A percentile compares a stretch with the other conserved stretches of the same genome.
phyloP scores from a whole-genome alignment of 2,113 vertebrate species.

The Corvus cornix region DNA sequence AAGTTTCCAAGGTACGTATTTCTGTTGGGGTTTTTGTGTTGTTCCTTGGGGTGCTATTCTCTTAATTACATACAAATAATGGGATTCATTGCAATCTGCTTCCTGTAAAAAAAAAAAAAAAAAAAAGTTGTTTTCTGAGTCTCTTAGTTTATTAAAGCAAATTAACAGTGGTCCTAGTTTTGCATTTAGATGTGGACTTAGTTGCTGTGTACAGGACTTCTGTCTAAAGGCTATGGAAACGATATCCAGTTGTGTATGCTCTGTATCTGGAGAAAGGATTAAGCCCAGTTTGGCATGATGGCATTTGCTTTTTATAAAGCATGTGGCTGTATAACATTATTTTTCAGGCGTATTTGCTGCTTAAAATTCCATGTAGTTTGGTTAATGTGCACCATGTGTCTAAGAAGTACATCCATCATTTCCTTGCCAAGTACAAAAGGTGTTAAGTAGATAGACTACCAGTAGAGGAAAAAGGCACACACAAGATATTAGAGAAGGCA shows the following conservation, averaged over 20 bases:
- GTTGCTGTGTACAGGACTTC: neutral
- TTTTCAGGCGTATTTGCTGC: constrained; percentile 10
- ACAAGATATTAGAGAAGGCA: neutral
- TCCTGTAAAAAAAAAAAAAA: neutral
- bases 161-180: neutral
- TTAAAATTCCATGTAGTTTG: constrained; percentile 36
- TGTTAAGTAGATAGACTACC: neutral
- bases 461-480: neutral
- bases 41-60: neutral
- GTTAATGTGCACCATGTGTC: constrained; percentile 35
- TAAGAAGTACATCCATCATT: neutral
- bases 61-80: neutral
- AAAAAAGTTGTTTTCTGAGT: neutral
- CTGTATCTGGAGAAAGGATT: constrained; percentile 28
- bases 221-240: neutral
- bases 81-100: neutral
- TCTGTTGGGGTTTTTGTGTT: neutral
- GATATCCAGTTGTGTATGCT: neutral
- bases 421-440: constrained; percentile 24
- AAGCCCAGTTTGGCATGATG: neutral
- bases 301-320: constrained; percentile 33
- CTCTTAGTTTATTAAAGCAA: neutral
- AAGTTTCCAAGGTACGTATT: constrained; percentile 91
- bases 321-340: neutral
- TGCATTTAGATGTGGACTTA: neutral